Percentiles rank a stretch among this genome's conserved stretches.
Evolutionary conservation across 2,113 vertebrate species (phyloP).

Genomic region (Eurypyga helias): DNA sequence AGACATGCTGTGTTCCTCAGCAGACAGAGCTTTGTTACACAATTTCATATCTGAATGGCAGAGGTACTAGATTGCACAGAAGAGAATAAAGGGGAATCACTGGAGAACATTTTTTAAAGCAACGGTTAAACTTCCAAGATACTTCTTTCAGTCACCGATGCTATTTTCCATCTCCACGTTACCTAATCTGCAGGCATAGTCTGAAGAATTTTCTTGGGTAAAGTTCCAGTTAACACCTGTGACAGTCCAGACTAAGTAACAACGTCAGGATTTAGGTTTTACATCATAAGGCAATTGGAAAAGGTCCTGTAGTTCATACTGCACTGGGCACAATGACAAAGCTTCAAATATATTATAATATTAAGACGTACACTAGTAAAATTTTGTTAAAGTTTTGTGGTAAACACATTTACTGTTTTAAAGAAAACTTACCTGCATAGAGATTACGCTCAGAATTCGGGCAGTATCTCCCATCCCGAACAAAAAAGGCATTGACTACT

Average conservation of each 20-base stretch:
- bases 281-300: background rate
- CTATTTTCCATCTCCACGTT: background rate
- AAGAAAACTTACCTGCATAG: conserved; percentile 80
- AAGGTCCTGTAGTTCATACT: background rate
- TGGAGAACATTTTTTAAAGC: background rate
- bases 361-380: background rate
- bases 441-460: conserved; percentile 77
- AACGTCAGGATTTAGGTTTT: background rate
- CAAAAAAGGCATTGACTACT: conserved; percentile 85
- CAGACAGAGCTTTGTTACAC: background rate
- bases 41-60: background rate
- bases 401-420: background rate
- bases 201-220: background rate
- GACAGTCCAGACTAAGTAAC: background rate
- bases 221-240: background rate
- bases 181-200: background rate
- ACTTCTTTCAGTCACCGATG: background rate
- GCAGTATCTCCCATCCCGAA: conserved; percentile 71
- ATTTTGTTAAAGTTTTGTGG: background rate
- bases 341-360: background rate
- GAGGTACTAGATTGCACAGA: background rate
- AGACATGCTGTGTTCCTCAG: background rate
- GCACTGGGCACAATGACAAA: background rate
- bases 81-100: background rate
- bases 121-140: background rate